Base-by-base conservation (phyloP, 2,113 vertebrate species). In the Lamprotornis superbus region DNA sequence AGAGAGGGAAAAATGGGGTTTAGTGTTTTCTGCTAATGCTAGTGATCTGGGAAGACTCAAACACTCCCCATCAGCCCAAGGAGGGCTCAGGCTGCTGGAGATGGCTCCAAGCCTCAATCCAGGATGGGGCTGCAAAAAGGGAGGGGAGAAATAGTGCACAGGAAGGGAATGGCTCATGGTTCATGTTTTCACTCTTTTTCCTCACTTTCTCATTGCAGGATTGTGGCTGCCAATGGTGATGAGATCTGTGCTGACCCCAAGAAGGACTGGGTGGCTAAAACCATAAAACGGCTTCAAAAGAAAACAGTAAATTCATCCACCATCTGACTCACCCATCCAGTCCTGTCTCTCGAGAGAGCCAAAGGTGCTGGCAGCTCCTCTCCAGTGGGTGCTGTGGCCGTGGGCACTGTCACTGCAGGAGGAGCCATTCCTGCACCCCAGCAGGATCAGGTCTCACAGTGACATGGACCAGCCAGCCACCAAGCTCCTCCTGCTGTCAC, bases 281-380 rank as follows among this genome's bases (percentile, higher is more conserved):
- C 4, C 30, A 31, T 83, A 0, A 21, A 84, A 75, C 46, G 1
- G 1, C 21, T 89, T 33, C 3, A 1, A 19, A 50, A 0, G 11
- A 17, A 84, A 42, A 21, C 19, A 1, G 33, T 2, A 63, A 78
- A 30, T 12, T 12, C n/a, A 2, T 7, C 59, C 13, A 31, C 16
- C 17, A 11, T 18, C 70, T 1, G 2, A 83, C 5, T 8, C 0
- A 0, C 28, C 16, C 18, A 2, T 9, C 17, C 37, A 40, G 31
- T 2, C 22, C n/a, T 1, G 0, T 19, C 23, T 25, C 79, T 1
- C 1, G 11, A 82, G 16, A 52, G 44, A 90, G 65, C 70, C 25
- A 33, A 3, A 0, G 0, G 60, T 1, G 5, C 79, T 44, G 3
- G 0, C 2, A 18, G 57, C 11, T 8, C 44, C 12, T 39, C 59